A percentile compares a stretch with the other conserved stretches of the same genome.
Conservation (phyloP, 2,888 invertebrate genomes). For the Archaeoteleia sp. region DNA sequence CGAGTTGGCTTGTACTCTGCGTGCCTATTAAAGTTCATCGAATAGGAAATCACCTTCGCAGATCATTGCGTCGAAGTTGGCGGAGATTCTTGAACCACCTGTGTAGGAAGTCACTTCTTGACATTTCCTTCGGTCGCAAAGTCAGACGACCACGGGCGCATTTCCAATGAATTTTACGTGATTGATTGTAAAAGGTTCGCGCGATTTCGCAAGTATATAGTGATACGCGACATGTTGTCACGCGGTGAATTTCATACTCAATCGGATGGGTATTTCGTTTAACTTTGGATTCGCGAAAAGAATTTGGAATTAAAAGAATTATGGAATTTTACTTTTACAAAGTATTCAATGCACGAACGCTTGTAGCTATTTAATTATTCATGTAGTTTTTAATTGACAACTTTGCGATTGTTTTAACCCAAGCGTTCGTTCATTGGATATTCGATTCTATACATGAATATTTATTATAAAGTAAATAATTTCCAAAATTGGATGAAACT, state of each 20-base stretch:
- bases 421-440: conserved; percentile 32
- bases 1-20: no score
- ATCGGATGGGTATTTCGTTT: conserved; percentile 10
- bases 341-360: conserved; percentile 18
- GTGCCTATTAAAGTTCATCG: no score
- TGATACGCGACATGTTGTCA: no score
- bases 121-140: conserved; percentile 25
- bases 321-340: not conserved
- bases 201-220: no score
- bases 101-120: not conserved
- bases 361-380: not conserved
- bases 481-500: no score
- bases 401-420: not conserved
- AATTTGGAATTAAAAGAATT: conserved; percentile 1
- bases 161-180: conserved; percentile 27
- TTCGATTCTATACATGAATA: conserved; percentile 10
- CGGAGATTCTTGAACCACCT: conserved; percentile 1
- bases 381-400: conserved; percentile 6
- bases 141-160: conserved; percentile 22
- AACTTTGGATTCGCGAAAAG: conserved; percentile 8
- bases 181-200: no score
- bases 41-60: not conserved
- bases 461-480: no score
- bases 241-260: no score
- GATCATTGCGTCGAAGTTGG: no score